phyloP scores from a whole-genome alignment of 2,113 vertebrate species.

The Nymphicus hollandicus region DNA sequence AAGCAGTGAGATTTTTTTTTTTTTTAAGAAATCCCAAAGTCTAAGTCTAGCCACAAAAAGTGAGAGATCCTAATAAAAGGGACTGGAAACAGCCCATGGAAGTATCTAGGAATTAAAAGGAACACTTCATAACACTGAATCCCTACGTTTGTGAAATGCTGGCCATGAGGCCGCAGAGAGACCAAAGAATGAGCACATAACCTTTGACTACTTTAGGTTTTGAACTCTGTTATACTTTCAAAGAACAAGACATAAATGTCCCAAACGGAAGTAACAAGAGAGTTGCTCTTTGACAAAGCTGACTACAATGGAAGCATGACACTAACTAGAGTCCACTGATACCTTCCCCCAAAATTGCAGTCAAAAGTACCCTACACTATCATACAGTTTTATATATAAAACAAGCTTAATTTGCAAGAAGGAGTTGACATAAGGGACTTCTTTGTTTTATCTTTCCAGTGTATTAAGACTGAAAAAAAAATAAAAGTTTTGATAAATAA shows the following conservation, averaged over 20 bases:
- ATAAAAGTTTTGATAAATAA: neutral
- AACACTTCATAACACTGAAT: neutral
- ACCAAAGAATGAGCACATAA: neutral
- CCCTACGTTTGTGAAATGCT: neutral
- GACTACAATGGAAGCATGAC: neutral
- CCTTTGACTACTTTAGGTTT: neutral
- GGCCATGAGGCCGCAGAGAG: neutral
- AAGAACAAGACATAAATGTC: neutral
- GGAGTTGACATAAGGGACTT: neutral
- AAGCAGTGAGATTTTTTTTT: neutral
- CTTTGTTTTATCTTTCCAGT: neutral
- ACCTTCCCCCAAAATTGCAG: neutral
- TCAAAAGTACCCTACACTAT: neutral
- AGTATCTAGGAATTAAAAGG: neutral
- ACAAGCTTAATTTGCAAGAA: neutral
- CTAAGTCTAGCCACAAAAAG: neutral
- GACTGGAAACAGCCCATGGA: neutral
- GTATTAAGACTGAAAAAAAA: neutral
- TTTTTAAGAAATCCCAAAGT: neutral
- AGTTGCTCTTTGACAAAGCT: neutral
- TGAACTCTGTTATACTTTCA: neutral
- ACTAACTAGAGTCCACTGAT: neutral
- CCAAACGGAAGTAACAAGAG: neutral
- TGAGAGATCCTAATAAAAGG: neutral
- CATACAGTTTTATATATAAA: neutral